Evolutionary conservation across 2,888 invertebrate genomes (phyloP).

Genomic region (Hemithea aestivaria): DNA sequence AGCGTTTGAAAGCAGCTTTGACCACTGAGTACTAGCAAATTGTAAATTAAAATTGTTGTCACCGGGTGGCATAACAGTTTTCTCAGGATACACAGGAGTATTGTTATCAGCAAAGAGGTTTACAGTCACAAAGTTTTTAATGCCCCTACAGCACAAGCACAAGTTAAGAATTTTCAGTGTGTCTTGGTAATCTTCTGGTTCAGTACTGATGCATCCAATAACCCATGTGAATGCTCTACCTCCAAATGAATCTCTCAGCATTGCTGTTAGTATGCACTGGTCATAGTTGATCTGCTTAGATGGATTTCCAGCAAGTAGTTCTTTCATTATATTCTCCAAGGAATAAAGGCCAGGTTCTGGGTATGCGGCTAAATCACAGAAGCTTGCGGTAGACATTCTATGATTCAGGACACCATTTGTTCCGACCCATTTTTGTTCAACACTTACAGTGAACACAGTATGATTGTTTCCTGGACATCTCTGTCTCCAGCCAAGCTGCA

Average conservation of each 20-base stretch:
- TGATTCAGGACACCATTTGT: conserved; percentile 84
- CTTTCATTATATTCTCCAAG: conserved; percentile 82
- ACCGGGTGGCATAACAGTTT: conserved; percentile 44
- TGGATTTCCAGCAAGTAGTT: conserved; percentile 75
- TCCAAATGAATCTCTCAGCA: conserved; percentile 86
- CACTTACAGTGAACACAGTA: conserved; percentile 84
- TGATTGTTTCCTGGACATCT: conserved; percentile 80
- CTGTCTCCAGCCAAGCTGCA: conserved; percentile 83
- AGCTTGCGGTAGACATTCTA: conserved; percentile 85
- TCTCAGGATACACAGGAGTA: conserved; percentile 74
- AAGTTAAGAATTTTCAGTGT: conserved; percentile 84
- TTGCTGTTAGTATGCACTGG: conserved; percentile 83
- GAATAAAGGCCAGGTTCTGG: conserved; percentile 83
- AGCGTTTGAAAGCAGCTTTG: conserved; percentile 90
- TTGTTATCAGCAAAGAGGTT: conserved; percentile 84
- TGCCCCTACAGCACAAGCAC: conserved; percentile 82
- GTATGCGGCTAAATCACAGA: conserved; percentile 82
- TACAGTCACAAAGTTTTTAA: conserved; percentile 85
- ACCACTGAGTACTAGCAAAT: conserved; percentile 90
- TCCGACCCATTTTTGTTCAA: conserved; percentile 86
- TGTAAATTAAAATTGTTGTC: conserved; percentile 84
- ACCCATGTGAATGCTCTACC: conserved; percentile 86
- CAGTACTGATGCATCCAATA: conserved; percentile 85
- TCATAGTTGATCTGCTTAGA: conserved; percentile 78
- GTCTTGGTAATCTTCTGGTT: conserved; percentile 83